Base-by-base conservation (phyloP, 2,113 vertebrate species). In the Corapipo altera region DNA sequence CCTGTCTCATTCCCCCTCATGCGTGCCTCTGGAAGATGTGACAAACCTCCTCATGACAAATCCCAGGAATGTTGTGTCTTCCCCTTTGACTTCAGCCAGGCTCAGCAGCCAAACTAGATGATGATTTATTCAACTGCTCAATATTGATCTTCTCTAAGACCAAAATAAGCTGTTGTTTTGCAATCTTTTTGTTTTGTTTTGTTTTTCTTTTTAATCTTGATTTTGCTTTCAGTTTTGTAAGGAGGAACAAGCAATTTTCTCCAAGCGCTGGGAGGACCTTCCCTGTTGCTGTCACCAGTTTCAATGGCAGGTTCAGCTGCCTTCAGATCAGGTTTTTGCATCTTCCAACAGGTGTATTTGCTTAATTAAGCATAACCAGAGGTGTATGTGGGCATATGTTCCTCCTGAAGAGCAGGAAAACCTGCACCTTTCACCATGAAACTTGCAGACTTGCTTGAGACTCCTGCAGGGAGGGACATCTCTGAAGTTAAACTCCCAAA, bases 1-100 rank as follows among this genome's bases (percentile, higher is more conserved):
- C 59, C 69, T 94, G 92, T 87, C 85, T 84, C 24, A 8, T 59
- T 87, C 64, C n/a, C 69, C 41, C 81, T 94, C 75, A 48, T 4
- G n/a, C 84, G 89, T 69, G 22, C 59, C 80, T 72, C 54, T 71
- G 91, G 48, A 90, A 88, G 92, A 91, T 69, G 59, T 96, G 78
- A 81, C 70, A 91, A 70, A 55, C 46, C 66, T 94, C 71, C 88
- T 86, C 79, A 32, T 80, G 85, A 81, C 89, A 82, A 93, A 90
- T 96, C 91, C 87, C 83, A 84, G 94, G 66, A 95, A 95, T 86
- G 72, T 28, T 88, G 71, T 94, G 79, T 94, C 89, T 95, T 96
- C 74, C 59, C 51, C 70, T 83, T 70, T 37, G 65, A 46, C 91
- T 92, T 93, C 89, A 92, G 46, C 57, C 19, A 24, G 79, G 67